Evolutionary conservation across 2,113 vertebrate species (phyloP).

Genomic region (Rutilus rutilus): DNA sequence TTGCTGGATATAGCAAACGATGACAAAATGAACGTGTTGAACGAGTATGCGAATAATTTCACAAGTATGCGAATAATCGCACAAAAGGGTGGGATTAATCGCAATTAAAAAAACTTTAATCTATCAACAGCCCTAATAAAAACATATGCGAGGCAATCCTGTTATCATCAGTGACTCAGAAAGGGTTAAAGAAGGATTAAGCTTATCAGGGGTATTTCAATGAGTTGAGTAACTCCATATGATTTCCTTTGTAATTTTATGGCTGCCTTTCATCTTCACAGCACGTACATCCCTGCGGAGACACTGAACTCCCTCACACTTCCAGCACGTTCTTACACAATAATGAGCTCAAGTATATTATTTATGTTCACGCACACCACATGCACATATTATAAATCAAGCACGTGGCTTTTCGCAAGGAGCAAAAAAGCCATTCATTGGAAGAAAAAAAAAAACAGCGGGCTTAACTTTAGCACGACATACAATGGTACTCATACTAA

Average conservation of each 20-base stretch:
- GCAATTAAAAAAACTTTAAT: no score
- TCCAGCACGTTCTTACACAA: slow-evolving; percentile 55
- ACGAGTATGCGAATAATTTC: no score
- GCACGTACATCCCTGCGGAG: slow-evolving; percentile 55
- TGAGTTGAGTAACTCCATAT: slow-evolving; percentile 63
- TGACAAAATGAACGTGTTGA: no score
- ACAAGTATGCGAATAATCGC: no score
- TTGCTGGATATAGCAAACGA: no score
- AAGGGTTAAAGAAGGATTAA: slow-evolving; percentile 50
- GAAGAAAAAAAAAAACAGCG: not conserved
- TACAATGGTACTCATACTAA: not conserved
- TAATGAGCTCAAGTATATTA: slow-evolving; percentile 41
- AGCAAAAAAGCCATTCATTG: not conserved
- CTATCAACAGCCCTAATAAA: no score
- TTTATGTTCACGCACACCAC: slow-evolving; percentile 39
- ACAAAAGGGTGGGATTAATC: no score
- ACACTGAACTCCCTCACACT: slow-evolving; percentile 44
- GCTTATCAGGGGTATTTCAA: slow-evolving; percentile 58
- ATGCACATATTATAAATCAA: slow-evolving; percentile 28
- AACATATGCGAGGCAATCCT: not conserved
- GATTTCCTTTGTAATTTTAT: slow-evolving; percentile 69
- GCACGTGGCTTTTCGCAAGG: slow-evolving; percentile 33
- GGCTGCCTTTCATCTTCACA: slow-evolving; percentile 67
- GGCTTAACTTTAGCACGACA: slow-evolving; percentile 5
- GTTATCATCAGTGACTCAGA: not conserved